Evolutionary conservation across 2,113 vertebrate genomes (phyloP).

Genomic region (Menura novaehollandiae): DNA sequence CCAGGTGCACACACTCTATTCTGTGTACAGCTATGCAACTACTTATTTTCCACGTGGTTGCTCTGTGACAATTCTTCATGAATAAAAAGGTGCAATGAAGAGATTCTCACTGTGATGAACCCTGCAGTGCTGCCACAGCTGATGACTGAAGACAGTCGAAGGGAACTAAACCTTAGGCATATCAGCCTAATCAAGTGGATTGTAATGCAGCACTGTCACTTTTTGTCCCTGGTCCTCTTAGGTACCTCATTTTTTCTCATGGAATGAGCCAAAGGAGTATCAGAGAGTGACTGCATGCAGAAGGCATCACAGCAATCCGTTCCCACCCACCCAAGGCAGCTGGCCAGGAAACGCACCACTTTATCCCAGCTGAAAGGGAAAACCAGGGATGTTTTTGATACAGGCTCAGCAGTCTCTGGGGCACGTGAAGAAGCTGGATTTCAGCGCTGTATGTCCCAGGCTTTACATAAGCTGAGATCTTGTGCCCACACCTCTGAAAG

Average conservation of each 20-base stretch:
- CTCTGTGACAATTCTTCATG: background rate
- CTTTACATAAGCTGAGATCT: background rate
- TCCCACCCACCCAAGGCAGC: background rate
- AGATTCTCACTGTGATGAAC: background rate
- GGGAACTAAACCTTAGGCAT: background rate
- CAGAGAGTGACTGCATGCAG: background rate
- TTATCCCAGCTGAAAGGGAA: background rate
- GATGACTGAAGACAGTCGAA: background rate
- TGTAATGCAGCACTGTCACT: background rate
- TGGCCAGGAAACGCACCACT: background rate
- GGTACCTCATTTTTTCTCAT: background rate
- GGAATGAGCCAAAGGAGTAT: background rate
- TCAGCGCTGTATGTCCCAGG: background rate
- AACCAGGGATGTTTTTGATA: background rate
- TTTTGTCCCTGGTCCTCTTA: background rate
- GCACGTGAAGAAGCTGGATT: background rate
- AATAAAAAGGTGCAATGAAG: background rate
- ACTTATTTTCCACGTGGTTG: background rate
- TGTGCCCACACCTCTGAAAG: background rate
- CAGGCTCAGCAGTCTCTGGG: background rate
- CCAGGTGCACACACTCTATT: background rate
- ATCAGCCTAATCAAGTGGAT: background rate
- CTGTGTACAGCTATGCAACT: background rate
- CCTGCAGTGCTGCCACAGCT: background rate
- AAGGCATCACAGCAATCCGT: fast-evolving